Evolutionary conservation across 2,888 invertebrate species (phyloP), one percentile per base, ranked within the genome.

Genomic region (Sipha maydis): DNA sequence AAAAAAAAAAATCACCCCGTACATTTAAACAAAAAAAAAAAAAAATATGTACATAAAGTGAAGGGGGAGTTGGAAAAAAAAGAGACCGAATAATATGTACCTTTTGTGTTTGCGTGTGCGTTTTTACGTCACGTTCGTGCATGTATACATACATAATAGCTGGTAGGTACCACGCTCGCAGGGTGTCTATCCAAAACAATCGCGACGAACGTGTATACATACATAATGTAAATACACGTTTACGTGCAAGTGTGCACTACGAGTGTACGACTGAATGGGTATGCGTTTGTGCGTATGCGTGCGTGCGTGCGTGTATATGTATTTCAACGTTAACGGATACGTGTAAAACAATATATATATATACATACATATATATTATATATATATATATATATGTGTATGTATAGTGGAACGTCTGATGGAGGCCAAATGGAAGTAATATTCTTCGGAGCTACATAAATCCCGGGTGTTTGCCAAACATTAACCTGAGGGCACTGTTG

Each of bases 401-500:
- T 19, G 19, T 5, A 25, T 0, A 3, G 25, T 25, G 7, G 0
- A 25, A 61, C 69, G 28, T 69, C 69, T 11, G 69, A 69, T 48
- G 11, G 14, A 14, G 48, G 14, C 28, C 69, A n/a, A 69, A n/a
- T 69, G 28, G n/a, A 28, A 69, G 69, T 69, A 69, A 69, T 69
- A 77, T 77, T 77, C 77, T 77, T 48, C 34, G n/a, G 54, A 48
- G 77, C 48, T n/a, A 54, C 77, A 54, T 25, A n/a, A 77, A 77
- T 77, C 77, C 77, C 38, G 77, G 77, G 48, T 54, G 77, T 77
- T 77, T 77, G 77, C 77, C 48, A 77, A 77, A 77, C 77, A 48
- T 77, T 77, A 41, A 41, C 77, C n/a, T 14, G 48, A 34, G 77
- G 48, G n/a, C 28, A 11, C 28, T 69, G 69, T 28, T 69, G n/a